phyloP scores from a whole-genome alignment of 2,113 vertebrate genomes.

The Sander vitreus region DNA sequence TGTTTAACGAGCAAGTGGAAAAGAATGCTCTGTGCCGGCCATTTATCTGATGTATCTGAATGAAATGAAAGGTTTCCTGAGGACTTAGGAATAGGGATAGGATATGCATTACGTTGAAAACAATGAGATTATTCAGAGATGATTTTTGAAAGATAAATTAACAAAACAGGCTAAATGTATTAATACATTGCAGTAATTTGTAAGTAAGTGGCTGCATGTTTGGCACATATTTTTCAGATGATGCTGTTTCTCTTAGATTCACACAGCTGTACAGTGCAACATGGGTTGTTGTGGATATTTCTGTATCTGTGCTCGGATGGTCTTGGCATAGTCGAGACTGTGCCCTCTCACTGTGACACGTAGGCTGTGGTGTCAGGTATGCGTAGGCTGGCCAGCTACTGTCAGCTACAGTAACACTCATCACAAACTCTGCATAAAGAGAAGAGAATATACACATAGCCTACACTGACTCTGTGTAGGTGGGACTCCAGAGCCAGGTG shows the following conservation, averaged over 20 bases:
- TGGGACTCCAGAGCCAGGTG: constrained; percentile 46
- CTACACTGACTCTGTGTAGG: constrained; percentile 57
- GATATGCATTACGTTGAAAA: background rate
- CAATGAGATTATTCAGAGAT: constrained; percentile 3
- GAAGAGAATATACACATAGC: constrained; percentile 48
- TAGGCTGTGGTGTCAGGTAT: constrained; percentile 66
- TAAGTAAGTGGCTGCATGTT: background rate
- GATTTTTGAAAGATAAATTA: constrained; percentile 13
- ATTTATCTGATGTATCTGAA: constrained; percentile 32
- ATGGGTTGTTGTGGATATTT: constrained; percentile 46
- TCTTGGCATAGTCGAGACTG: constrained; percentile 60
- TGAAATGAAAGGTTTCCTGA: constrained; percentile 31
- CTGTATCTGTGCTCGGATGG: constrained; percentile 46
- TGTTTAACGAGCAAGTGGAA: constrained; percentile 51
- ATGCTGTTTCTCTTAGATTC: constrained; percentile 16
- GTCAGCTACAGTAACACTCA: constrained; percentile 63
- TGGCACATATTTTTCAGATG: constrained; percentile 14
- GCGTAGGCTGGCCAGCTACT: constrained; percentile 73
- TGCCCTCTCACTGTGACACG: constrained; percentile 69
- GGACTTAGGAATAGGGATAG: background rate
- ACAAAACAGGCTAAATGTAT: background rate
- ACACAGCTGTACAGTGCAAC: constrained; percentile 28
- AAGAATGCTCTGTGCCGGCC: constrained; percentile 18
- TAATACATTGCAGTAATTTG: background rate
- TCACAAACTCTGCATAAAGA: constrained; percentile 61